phyloP scores from a whole-genome alignment of 2,888 invertebrate genomes.

The Aleiodes testaceus region DNA sequence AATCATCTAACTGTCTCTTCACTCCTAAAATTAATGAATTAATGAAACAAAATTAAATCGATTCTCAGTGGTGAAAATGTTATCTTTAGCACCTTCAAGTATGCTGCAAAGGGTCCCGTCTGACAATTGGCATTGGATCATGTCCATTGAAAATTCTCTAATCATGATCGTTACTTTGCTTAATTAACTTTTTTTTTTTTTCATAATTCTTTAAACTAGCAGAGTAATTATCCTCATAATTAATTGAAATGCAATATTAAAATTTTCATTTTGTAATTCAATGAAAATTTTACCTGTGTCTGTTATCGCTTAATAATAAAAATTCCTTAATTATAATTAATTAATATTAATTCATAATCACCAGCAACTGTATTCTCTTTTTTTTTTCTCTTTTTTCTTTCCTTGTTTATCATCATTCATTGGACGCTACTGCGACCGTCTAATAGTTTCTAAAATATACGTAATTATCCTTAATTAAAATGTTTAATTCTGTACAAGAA shows the following conservation, averaged over 20 bases:
- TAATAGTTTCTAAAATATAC: slow-evolving; percentile 54
- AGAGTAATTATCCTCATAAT: slow-evolving; percentile 11
- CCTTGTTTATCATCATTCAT: slow-evolving; percentile 27
- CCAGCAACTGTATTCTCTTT: slow-evolving; percentile 19
- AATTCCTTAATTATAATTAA: slow-evolving; percentile 39
- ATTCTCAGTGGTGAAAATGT: slow-evolving; percentile 36
- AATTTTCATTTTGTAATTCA: slow-evolving; percentile 12
- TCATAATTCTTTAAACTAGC: slow-evolving; percentile 32
- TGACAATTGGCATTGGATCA: slow-evolving; percentile 51
- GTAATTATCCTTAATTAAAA: slow-evolving; percentile 60
- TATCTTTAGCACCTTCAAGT: slow-evolving; percentile 56
- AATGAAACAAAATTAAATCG: slow-evolving; percentile 30
- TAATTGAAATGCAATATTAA: slow-evolving; percentile 10
- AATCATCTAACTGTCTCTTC: background rate
- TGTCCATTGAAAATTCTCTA: slow-evolving; percentile 21
- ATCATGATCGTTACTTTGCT: slow-evolving; percentile 34
- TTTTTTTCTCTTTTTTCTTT: slow-evolving; percentile 25
- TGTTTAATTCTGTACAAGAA: slow-evolving; percentile 64
- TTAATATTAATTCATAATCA: slow-evolving; percentile 25
- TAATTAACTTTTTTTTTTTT: slow-evolving; percentile 36
- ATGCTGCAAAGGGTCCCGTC: slow-evolving; percentile 62
- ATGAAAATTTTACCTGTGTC: slow-evolving; percentile 21
- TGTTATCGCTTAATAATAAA: slow-evolving; percentile 18
- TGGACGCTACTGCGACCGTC: slow-evolving; percentile 41
- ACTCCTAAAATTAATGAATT: slow-evolving; percentile 5